A percentile compares a stretch with the other conserved stretches of the same genome.
Evolutionary conservation across 1,140 invertebrate genomes (phyloP).

Genomic region (Himalopsyche phryganea): DNA sequence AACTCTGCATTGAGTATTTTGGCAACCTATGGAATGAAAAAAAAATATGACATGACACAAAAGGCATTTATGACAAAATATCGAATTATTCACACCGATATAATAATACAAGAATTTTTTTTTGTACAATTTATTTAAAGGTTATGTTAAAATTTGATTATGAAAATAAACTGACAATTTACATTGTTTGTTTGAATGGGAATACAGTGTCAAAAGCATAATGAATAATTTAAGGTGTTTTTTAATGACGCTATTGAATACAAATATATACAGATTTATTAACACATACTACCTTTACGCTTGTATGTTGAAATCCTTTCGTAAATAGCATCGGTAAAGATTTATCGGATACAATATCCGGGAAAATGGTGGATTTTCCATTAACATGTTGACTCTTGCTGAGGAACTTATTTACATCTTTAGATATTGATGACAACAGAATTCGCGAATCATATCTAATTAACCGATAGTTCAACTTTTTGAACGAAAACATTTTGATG

Average conservation of each 20-base stretch:
- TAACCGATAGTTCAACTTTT: slow-evolving; percentile 4
- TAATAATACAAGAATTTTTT: too few relatives aligned
- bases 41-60: neutral
- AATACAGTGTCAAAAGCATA: too few relatives aligned
- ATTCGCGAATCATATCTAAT: slow-evolving; percentile 10
- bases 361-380: neutral
- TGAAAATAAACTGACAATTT: too few relatives aligned
- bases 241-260: too few relatives aligned
- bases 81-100: too few relatives aligned
- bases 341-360: neutral
- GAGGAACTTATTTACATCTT: slow-evolving; percentile 3
- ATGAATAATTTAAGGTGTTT: too few relatives aligned
- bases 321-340: neutral
- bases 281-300: too few relatives aligned
- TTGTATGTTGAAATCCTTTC: neutral
- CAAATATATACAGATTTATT: too few relatives aligned
- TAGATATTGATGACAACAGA: slow-evolving; percentile 2
- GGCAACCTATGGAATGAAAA: slow-evolving; percentile 10
- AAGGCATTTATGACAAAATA: too few relatives aligned
- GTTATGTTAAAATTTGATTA: too few relatives aligned
- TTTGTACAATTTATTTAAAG: too few relatives aligned
- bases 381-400: neutral
- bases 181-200: too few relatives aligned
- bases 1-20: slow-evolving; percentile 22
- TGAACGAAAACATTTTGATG: slow-evolving; percentile 4